Conservation (phyloP, 2,797 vertebrate genomes). For the Periophthalmus magnuspinnatus region DNA sequence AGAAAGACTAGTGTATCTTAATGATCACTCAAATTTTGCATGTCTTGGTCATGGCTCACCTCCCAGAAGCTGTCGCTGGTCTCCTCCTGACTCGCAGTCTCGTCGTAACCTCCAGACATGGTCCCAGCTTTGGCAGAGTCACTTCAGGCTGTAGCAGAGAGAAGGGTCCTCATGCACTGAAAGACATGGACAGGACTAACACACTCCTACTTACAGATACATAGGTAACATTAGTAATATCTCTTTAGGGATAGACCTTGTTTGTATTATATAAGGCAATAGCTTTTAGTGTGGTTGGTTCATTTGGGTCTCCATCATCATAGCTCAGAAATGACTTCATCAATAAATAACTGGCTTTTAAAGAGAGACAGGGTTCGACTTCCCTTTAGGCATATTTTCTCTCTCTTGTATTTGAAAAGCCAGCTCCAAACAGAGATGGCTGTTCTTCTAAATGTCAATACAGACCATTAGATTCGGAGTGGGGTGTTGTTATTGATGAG, state of each 20-base stretch:
- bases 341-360: constrained; percentile 28
- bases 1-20: constrained; percentile 29
- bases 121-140: constrained; percentile 63
- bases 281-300: constrained; percentile 6
- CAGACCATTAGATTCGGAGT: constrained; percentile 11
- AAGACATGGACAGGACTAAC: constrained; percentile 15
- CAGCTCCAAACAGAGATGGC: constrained; percentile 17
- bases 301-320: constrained; percentile 2
- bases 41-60: constrained; percentile 75
- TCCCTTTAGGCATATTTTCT: not conserved
- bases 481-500: constrained; percentile 15
- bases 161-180: constrained; percentile 65
- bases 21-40: not conserved
- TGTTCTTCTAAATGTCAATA: constrained; percentile 27
- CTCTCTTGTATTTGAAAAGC: constrained; percentile 20
- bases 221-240: not conserved
- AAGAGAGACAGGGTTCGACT: constrained; percentile 10
- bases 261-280: not conserved
- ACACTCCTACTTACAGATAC: constrained; percentile 9
- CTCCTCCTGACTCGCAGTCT: constrained; percentile 84
- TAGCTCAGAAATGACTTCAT: constrained; percentile 19
- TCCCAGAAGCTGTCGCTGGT: constrained; percentile 97
- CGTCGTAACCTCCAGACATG: constrained; percentile 93
- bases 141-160: constrained; percentile 59
- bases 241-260: not conserved